These are phyloP conservation scores for Hymenopus coronatus DNA, from an alignment of 2,888 invertebrate species.

Conservation along the genomic window DNA sequence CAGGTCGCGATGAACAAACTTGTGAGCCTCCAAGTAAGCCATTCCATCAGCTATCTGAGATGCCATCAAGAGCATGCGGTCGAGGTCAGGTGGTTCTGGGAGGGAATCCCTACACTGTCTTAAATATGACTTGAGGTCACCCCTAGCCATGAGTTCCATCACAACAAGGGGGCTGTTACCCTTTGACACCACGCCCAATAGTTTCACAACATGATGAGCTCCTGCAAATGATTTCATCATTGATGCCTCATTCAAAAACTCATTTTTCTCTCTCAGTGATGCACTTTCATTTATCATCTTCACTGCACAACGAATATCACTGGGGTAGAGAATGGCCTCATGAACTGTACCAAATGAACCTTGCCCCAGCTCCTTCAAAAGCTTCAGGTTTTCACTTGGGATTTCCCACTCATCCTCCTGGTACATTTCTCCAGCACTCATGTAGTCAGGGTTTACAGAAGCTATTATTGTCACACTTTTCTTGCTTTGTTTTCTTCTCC, in stretches of 20 bases:
- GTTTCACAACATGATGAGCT: slow-evolving; percentile 65
- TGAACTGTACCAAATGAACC: slow-evolving; percentile 76
- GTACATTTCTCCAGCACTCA: slow-evolving; percentile 42
- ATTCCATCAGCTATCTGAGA: slow-evolving; percentile 76
- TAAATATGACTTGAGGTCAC: slow-evolving; percentile 67
- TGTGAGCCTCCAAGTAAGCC: slow-evolving; percentile 71
- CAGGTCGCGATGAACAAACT: slow-evolving; percentile 67
- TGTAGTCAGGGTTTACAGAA: slow-evolving; percentile 65
- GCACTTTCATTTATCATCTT: slow-evolving; percentile 62
- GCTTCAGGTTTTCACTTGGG: slow-evolving; percentile 55
- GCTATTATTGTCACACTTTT: slow-evolving; percentile 51
- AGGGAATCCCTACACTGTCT: slow-evolving; percentile 53
- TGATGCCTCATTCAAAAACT: slow-evolving; percentile 68
- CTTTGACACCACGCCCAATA: slow-evolving; percentile 69
- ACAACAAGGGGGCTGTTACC: slow-evolving; percentile 66
- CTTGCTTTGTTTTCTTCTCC: slow-evolving; percentile 31
- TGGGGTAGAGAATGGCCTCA: slow-evolving; percentile 54
- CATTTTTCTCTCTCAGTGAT: slow-evolving; percentile 56
- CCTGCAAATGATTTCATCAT: slow-evolving; percentile 67
- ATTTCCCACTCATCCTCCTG: slow-evolving; percentile 47
- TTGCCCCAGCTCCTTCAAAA: slow-evolving; percentile 59
- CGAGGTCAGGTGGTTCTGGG: slow-evolving; percentile 43
- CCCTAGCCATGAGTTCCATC: slow-evolving; percentile 76
- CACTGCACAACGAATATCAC: slow-evolving; percentile 53
- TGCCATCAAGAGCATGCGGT: slow-evolving; percentile 51